A percentile compares a stretch with the other conserved stretches of the same genome.
phyloP scores from a whole-genome alignment of 2,113 vertebrate species.

The Petrocephalus microphthalmus region DNA sequence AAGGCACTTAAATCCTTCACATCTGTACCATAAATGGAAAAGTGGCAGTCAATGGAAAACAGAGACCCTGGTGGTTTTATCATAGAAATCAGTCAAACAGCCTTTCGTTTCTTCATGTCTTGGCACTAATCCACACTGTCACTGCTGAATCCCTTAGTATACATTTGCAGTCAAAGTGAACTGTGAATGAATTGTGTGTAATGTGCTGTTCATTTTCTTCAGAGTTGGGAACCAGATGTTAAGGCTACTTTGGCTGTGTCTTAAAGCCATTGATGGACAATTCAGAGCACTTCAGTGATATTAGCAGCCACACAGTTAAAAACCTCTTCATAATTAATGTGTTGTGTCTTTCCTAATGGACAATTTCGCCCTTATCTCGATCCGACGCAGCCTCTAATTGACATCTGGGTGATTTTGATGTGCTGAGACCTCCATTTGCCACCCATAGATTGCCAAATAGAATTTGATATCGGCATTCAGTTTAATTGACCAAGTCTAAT shows the following conservation, averaged over 20 bases:
- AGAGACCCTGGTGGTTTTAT: not conserved
- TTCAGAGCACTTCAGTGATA: not conserved
- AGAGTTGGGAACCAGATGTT: not conserved
- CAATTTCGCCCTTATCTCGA: not conserved
- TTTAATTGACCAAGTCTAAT: not conserved
- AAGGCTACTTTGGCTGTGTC: not conserved
- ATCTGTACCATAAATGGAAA: not conserved
- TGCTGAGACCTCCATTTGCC: not conserved
- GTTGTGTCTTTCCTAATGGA: conserved; percentile 7
- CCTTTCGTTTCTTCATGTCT: not conserved
- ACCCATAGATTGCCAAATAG: not conserved
- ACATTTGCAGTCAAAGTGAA: not conserved
- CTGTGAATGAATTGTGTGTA: not conserved
- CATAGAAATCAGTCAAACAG: not conserved
- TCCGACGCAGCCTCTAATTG: not conserved
- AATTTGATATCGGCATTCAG: not conserved
- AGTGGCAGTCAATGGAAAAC: not conserved
- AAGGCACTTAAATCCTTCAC: not conserved
- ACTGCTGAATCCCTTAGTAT: not conserved
- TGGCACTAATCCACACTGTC: not conserved
- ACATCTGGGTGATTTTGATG: not conserved
- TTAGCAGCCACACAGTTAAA: not conserved
- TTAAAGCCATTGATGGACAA: not conserved
- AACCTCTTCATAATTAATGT: not conserved
- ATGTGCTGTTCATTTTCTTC: not conserved